These are phyloP conservation scores for Triops longicaudatus DNA, from an alignment of 1,140 invertebrate genomes.

Conservation along the genomic window DNA sequence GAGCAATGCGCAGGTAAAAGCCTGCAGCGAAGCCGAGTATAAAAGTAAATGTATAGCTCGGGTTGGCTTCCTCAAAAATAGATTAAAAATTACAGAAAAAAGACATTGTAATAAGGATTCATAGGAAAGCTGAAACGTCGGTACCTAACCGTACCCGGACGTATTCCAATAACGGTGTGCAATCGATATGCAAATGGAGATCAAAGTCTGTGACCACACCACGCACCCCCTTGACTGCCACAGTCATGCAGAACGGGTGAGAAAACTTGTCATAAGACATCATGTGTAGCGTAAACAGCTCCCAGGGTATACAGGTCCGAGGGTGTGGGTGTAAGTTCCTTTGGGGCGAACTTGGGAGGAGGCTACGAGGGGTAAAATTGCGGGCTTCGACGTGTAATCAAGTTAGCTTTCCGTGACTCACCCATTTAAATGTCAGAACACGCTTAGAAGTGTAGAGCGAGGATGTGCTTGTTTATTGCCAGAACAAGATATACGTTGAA, in stretches of 20 bases:
- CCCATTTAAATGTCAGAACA: neutral
- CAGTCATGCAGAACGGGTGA: neutral
- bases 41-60: neutral
- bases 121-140: neutral
- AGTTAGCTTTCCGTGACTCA: conserved; percentile 11
- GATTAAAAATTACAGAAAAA: neutral
- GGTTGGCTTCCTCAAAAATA: neutral
- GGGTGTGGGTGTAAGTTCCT: neutral
- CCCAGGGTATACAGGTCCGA: neutral
- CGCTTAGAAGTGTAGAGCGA: neutral
- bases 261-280: neutral
- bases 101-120: neutral
- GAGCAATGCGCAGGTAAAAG: too few relatives aligned
- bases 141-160: neutral
- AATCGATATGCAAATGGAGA: conserved; percentile 5
- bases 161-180: neutral
- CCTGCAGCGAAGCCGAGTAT: neutral
- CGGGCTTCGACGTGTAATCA: neutral
- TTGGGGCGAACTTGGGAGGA: neutral
- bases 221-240: neutral
- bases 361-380: neutral
- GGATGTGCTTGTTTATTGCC: neutral
- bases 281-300: neutral
- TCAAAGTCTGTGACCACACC: neutral
- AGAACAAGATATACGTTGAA: too few relatives aligned